phyloP scores from a whole-genome alignment of 2,113 vertebrate species.

The Alethe castanea region DNA sequence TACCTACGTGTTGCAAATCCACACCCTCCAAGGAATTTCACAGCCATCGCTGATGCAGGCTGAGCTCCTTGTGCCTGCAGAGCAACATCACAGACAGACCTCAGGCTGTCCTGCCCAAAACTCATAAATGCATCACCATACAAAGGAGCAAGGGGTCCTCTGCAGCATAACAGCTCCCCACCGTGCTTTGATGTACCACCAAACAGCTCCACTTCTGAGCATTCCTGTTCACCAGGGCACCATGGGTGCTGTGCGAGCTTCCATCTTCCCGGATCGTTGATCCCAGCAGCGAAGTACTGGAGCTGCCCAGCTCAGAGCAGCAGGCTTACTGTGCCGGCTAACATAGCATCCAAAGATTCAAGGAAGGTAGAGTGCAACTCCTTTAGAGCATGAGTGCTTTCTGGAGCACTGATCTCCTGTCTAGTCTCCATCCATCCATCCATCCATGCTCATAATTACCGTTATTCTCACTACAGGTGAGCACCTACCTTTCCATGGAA shows the following conservation, averaged over 20 bases:
- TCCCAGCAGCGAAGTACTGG: neutral
- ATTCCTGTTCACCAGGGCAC: neutral
- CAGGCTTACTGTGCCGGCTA: neutral
- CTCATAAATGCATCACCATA: neutral
- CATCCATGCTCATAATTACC: neutral
- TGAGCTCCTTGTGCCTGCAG: neutral
- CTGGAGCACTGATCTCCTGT: neutral
- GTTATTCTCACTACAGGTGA: neutral
- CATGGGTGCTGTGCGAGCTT: neutral
- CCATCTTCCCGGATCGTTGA: fast-evolving
- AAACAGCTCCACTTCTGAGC: neutral
- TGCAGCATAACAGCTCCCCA: neutral
- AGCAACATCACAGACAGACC: neutral
- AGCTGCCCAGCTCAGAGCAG: neutral
- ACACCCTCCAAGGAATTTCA: neutral
- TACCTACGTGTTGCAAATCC: neutral
- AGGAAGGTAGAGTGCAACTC: neutral
- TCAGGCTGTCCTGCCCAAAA: neutral
- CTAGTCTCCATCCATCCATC: neutral
- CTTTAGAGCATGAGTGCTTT: neutral
- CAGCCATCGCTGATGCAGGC: neutral
- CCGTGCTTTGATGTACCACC: neutral
- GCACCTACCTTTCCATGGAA: neutral
- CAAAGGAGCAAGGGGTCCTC: neutral
- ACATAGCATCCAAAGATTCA: neutral